These are phyloP conservation scores for Noctua fimbriata DNA, from an alignment of 2,888 invertebrate genomes.

Conservation along the genomic window DNA sequence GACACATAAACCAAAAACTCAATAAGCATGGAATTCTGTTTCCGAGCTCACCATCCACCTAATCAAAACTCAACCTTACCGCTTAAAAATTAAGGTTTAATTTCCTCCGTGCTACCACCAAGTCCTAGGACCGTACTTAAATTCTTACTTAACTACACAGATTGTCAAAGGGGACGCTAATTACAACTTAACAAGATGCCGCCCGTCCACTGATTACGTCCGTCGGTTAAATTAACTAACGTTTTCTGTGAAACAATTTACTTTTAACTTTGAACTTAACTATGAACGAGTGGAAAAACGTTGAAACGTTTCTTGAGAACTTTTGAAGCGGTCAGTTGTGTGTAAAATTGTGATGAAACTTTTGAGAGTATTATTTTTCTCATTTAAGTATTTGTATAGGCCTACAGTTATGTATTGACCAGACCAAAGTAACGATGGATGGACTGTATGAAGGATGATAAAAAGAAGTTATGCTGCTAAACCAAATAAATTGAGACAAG, in stretches of 20 bases:
- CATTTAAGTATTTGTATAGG: not conserved
- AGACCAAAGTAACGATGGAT: too few species aligned
- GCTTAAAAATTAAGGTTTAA: fast-evolving
- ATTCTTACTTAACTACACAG: slow-evolving; percentile 68
- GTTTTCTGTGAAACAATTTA: slow-evolving; percentile 66
- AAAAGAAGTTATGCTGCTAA: too few species aligned
- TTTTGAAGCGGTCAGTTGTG: slow-evolving; percentile 1
- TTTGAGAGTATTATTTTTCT: not conserved
- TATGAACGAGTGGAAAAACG: slow-evolving; percentile 42
- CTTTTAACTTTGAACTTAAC: slow-evolving; percentile 51
- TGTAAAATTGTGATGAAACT: not conserved
- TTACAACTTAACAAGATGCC: slow-evolving; percentile 68
- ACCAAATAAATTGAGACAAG: too few species aligned
- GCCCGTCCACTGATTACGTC: slow-evolving; percentile 64
- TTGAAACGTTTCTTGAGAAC: slow-evolving; percentile 10
- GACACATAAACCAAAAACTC: slow-evolving; percentile 54
- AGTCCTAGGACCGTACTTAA: slow-evolving; percentile 60
- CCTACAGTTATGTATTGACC: too few species aligned
- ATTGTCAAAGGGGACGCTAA: slow-evolving; percentile 69
- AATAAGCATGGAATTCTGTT: slow-evolving; percentile 49
- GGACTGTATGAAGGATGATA: too few species aligned
- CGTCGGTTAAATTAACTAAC: slow-evolving; percentile 64
- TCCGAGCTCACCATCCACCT: not conserved
- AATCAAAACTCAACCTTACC: slow-evolving; percentile 22
- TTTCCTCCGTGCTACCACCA: not conserved